These are phyloP conservation scores for Eupeodes latifasciatus DNA, from an alignment of 2,888 invertebrate species.

Conservation along the genomic window DNA sequence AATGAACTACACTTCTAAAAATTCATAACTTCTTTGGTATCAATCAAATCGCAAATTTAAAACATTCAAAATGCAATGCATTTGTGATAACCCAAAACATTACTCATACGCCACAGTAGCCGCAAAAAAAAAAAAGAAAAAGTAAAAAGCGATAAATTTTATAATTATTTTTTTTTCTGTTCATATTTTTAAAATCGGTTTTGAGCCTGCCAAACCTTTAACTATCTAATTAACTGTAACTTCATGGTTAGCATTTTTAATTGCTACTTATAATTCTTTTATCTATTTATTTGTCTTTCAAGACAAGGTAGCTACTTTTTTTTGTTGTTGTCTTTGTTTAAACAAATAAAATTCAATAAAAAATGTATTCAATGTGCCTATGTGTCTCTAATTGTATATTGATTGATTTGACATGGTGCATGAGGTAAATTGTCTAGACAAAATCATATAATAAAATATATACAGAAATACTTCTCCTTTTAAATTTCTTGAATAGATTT, in stretches of 20 bases:
- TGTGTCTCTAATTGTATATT: background rate
- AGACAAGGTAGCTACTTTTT: conserved; percentile 4
- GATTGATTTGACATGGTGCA: conserved; percentile 12
- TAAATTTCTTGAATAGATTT: too few relatives aligned
- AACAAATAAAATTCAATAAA: background rate
- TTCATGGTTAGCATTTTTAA: conserved; percentile 46
- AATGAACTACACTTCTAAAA: too few relatives aligned
- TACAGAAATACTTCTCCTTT: too few relatives aligned
- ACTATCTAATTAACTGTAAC: conserved; percentile 40
- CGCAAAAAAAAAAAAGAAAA: background rate
- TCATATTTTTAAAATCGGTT: background rate
- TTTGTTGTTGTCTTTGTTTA: conserved; percentile 15
- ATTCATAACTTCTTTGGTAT: too few relatives aligned
- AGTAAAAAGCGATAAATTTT: background rate
- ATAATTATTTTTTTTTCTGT: too few relatives aligned
- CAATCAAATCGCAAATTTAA: too few relatives aligned
- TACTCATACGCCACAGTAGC: conserved; percentile 61
- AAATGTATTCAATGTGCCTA: background rate
- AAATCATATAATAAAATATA: background rate
- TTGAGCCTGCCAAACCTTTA: conserved; percentile 44
- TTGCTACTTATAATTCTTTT: conserved; percentile 22
- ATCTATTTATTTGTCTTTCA: background rate
- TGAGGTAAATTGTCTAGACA: conserved; percentile 12
- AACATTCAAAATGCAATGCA: background rate
- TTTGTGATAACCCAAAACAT: conserved; percentile 1